Evolutionary conservation across 2,888 invertebrate genomes (phyloP).

Genomic region (Melolontha melolontha): DNA sequence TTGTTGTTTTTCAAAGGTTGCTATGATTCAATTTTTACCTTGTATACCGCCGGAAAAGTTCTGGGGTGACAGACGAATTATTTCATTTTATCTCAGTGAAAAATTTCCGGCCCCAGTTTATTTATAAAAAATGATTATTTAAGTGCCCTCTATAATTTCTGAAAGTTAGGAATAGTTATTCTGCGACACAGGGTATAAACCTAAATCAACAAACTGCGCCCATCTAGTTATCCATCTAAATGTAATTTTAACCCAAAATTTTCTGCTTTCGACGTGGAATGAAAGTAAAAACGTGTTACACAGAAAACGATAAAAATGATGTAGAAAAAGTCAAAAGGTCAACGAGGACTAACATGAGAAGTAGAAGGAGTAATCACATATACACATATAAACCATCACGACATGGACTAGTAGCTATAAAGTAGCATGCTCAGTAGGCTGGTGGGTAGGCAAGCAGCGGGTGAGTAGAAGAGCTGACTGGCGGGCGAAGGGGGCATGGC

Average conservation of each 20-base stretch:
- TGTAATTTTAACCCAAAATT: not conserved
- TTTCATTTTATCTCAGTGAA: no score
- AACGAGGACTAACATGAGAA: constrained; percentile 18
- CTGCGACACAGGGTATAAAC: not conserved
- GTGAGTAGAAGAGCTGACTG: constrained; percentile 8
- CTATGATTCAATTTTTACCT: no score
- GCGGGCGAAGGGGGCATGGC: constrained; percentile 15
- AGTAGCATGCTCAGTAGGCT: constrained; percentile 50
- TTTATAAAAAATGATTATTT: no score
- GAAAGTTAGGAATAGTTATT: no score
- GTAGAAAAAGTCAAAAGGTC: constrained; percentile 30
- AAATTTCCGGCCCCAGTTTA: no score
- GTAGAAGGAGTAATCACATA: constrained; percentile 43
- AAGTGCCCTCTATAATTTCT: no score
- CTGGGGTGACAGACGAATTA: no score
- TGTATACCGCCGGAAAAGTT: no score
- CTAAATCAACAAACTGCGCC: no score
- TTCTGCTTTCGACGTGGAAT: constrained; percentile 6
- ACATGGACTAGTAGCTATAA: constrained; percentile 52
- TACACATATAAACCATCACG: constrained; percentile 51
- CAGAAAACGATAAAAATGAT: constrained; percentile 33
- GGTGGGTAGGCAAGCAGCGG: constrained; percentile 46
- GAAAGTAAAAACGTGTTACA: constrained; percentile 12
- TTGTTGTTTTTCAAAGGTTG: no score
- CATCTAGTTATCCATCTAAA: not conserved